Evolutionary conservation across 2,888 invertebrate species (phyloP).

Genomic region (Agrenia bidenticulata): DNA sequence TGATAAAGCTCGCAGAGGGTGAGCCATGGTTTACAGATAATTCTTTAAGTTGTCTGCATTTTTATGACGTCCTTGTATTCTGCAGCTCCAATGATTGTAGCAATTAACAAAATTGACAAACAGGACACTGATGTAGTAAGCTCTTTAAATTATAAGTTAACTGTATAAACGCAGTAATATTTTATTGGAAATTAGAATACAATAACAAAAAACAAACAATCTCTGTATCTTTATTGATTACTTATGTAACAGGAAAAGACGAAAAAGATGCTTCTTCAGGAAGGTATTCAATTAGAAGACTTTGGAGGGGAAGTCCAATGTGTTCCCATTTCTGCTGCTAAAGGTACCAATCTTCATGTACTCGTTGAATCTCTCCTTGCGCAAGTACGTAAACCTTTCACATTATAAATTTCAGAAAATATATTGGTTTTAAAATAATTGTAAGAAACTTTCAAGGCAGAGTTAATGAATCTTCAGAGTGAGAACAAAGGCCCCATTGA

Average conservation of each 20-base stretch:
- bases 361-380: conserved; percentile 78
- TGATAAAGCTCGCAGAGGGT: conserved; percentile 78
- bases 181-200: too few species aligned
- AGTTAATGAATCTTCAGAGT: conserved; percentile 80
- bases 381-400: conserved; percentile 54
- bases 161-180: not conserved
- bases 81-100: conserved; percentile 90
- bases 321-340: conserved; percentile 86
- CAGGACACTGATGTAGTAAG: conserved; percentile 83
- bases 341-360: conserved; percentile 72
- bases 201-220: not conserved
- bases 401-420: not conserved
- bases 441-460: conserved; percentile 65
- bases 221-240: conserved; percentile 40
- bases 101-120: conserved; percentile 97
- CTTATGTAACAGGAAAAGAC: conserved; percentile 76
- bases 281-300: conserved; percentile 81
- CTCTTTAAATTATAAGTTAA: conserved; percentile 13
- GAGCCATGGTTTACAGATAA: conserved; percentile 30
- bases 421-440: not conserved
- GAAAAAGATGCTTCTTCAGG: conserved; percentile 71
- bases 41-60: too few species aligned
- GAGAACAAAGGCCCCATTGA: conserved; percentile 83
- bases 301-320: conserved; percentile 89
- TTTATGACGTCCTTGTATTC: too few species aligned